phyloP scores from a whole-genome alignment of 2,888 invertebrate genomes.

The Papilio gigon region DNA sequence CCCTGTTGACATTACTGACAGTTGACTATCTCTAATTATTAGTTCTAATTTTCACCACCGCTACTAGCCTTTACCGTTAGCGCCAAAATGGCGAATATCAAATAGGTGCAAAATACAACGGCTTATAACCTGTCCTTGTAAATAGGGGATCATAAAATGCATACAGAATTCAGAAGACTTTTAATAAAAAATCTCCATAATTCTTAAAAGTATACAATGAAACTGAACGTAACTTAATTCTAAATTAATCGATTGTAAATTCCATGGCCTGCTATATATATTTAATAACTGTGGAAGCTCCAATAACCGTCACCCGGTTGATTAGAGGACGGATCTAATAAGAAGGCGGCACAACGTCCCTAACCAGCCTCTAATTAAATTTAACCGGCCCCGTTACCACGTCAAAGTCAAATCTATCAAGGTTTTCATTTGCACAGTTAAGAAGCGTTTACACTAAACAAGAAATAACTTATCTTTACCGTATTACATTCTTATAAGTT shows the following conservation, averaged over 20 bases:
- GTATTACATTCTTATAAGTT: background rate
- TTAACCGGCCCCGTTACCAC: constrained; percentile 12
- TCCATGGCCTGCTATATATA: background rate
- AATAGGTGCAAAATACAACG: no score
- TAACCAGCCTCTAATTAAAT: constrained; percentile 33
- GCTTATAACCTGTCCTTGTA: no score
- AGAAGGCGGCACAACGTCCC: constrained; percentile 30
- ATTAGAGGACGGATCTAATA: constrained; percentile 34
- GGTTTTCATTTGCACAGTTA: background rate
- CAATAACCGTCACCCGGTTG: constrained; percentile 30
- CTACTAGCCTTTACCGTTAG: no score
- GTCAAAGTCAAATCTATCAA: constrained; percentile 19
- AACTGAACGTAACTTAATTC: background rate
- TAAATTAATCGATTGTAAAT: background rate
- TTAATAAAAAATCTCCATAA: no score
- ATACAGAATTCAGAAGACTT: no score
- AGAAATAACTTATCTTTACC: background rate
- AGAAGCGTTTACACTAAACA: background rate
- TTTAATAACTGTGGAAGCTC: constrained; percentile 27
- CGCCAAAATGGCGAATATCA: no score
- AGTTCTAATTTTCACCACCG: no score
- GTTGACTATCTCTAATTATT: no score
- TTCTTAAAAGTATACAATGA: background rate
- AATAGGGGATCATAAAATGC: no score
- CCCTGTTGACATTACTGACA: no score